These are phyloP conservation scores for Orthosia cruda DNA, from an alignment of 2,888 invertebrate genomes.

Conservation along the genomic window DNA sequence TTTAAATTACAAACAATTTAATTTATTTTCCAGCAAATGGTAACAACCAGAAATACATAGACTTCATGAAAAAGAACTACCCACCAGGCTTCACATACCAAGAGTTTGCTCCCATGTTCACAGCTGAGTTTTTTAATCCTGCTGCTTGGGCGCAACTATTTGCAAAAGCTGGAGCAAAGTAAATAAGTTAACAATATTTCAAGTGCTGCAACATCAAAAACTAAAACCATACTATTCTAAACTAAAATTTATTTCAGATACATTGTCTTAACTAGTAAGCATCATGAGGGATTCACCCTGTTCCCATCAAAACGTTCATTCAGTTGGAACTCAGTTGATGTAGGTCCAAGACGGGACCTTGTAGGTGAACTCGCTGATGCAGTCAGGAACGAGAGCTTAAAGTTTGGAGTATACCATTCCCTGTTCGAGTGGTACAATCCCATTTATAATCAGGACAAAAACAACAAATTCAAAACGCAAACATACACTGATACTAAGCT, in stretches of 20 bases:
- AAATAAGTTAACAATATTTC: slow-evolving; percentile 57
- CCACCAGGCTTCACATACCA: slow-evolving; percentile 97
- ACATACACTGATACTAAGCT: slow-evolving; percentile 94
- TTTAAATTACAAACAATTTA: neutral
- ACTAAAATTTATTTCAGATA: slow-evolving; percentile 68
- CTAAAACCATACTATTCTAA: neutral
- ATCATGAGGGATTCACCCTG: slow-evolving; percentile 96
- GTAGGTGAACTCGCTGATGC: slow-evolving; percentile 95
- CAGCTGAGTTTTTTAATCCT: slow-evolving; percentile 97
- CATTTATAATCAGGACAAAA: slow-evolving; percentile 94
- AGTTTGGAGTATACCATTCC: slow-evolving; percentile 97
- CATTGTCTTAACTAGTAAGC: slow-evolving; percentile 96
- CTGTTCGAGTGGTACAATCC: slow-evolving; percentile 98
- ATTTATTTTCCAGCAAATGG: slow-evolving; percentile 37
- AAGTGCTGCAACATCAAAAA: slow-evolving; percentile 8
- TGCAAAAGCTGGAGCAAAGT: slow-evolving; percentile 96
- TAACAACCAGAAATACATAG: slow-evolving; percentile 80
- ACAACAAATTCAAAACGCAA: slow-evolving; percentile 92
- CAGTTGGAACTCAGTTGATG: slow-evolving; percentile 96
- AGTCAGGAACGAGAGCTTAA: slow-evolving; percentile 92
- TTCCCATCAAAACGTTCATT: slow-evolving; percentile 96
- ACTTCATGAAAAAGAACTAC: slow-evolving; percentile 96
- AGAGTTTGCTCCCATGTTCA: slow-evolving; percentile 97
- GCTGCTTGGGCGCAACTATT: slow-evolving; percentile 96
- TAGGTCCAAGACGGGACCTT: slow-evolving; percentile 95